Base-by-base conservation (phyloP, 2,888 invertebrate genomes). In the Pammene aurita region DNA sequence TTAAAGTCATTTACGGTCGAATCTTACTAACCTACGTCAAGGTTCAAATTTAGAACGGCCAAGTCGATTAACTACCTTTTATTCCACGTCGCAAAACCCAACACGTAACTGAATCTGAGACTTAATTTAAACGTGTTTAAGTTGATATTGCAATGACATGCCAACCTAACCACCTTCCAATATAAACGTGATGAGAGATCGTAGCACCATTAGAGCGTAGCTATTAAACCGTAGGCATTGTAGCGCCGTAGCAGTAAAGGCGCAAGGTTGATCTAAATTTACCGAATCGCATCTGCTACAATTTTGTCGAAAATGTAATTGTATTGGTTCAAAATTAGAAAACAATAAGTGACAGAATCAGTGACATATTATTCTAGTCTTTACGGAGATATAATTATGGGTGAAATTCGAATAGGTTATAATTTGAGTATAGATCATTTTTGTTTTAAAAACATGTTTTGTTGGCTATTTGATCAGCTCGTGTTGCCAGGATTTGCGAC, bases 251-350 rank as follows among this genome's bases (percentile, higher is more conserved):
- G 63, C 63, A 64, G 55, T 55, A 55, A 64, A 64, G 16, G 34
- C 50, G 55, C 63, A 64, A 64, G 63, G 63, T 64, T 64, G 44
- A 42, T 54, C 63, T 64, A 64, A 64, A 64, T 64, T 55, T 64
- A 64, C 16, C 34, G 7, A 55, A 44, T 64, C 63, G 13, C 63
- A 64, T 64, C 63, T 64, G 63, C 44, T 64, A 55, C 54, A 55
- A 54, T 52, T 41, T 62, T 41, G 50, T 41, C 52, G 10, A 62
- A 62, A 62, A 52, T 26, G 38, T 35, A 14, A 61, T 16, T 48
- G 9, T 46, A 14, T 50, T 16, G 13, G 11, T 44, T 50, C 48
- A n/a, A 16, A 50, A 18, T 7, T 11, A 50, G 13, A 62, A 52
- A 26, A 42, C 16, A 62, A 62, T 7, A 52, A 62, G 18, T 14